A percentile compares a stretch with the other conserved stretches of the same genome.
phyloP scores from a whole-genome alignment of 1,140 invertebrate genomes.

The Eurosta solidaginis region DNA sequence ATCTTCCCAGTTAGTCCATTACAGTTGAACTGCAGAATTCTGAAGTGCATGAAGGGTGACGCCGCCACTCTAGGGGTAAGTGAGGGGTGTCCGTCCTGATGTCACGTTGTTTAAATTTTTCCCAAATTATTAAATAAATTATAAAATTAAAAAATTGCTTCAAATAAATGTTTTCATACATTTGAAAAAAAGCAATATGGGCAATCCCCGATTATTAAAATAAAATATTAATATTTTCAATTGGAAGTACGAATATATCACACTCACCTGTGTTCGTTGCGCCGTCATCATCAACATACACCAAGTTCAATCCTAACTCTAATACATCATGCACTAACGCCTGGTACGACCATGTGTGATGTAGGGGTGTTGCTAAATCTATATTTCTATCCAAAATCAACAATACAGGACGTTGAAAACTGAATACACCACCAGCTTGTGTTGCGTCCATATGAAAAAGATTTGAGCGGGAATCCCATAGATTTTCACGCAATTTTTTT shows the following conservation, averaged over 20 bases:
- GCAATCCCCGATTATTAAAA: no score
- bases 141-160: no score
- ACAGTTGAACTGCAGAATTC: no score
- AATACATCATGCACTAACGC: constrained; percentile 94
- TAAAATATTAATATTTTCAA: constrained; percentile 41
- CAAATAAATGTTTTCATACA: no score
- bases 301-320: constrained; percentile 86
- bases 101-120: no score
- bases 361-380: constrained; percentile 95
- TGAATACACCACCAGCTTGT: constrained; percentile 75
- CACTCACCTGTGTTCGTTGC: constrained; percentile 34
- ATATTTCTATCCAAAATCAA: constrained; percentile 93
- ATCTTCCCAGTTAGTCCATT: no score
- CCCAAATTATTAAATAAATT: no score
- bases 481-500: constrained; percentile 95
- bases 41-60: no score
- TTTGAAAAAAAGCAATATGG: no score
- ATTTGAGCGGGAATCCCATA: constrained; percentile 95
- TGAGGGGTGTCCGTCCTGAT: no score
- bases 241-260: neutral
- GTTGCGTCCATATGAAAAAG: constrained; percentile 87
- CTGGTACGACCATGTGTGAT: constrained; percentile 99
- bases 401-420: constrained; percentile 90
- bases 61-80: no score
- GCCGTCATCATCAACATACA: constrained; percentile 77